A percentile compares a stretch with the other conserved stretches of the same genome.
phyloP scores from a whole-genome alignment of 2,113 vertebrate genomes.

The Oryzias woworae region DNA sequence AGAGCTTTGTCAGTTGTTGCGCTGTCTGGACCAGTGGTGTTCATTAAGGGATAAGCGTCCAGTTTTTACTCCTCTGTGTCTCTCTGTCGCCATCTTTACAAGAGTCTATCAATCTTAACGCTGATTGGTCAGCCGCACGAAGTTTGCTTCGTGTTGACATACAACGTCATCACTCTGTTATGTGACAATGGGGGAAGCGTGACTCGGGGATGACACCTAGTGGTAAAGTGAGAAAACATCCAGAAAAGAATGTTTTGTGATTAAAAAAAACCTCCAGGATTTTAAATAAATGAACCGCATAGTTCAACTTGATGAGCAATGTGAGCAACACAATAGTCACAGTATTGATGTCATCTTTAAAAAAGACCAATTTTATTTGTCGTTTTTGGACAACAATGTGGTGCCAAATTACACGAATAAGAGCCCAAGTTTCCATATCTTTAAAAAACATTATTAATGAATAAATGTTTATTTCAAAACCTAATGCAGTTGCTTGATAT shows the following conservation, averaged over 20 bases:
- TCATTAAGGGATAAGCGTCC: constrained; percentile 39
- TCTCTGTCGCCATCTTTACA: constrained; percentile 78
- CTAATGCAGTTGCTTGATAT: too few relatives aligned
- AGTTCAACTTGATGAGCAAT: too few relatives aligned
- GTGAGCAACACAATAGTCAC: too few relatives aligned
- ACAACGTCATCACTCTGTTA: constrained; percentile 54
- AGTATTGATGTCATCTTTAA: too few relatives aligned
- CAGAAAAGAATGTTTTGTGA: background rate
- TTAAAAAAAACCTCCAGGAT: too few relatives aligned
- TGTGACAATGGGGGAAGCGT: background rate
- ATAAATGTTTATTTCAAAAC: too few relatives aligned
- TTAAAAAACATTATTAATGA: too few relatives aligned
- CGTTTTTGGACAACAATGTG: too few relatives aligned
- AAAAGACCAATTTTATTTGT: too few relatives aligned
- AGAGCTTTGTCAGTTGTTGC: constrained; percentile 15
- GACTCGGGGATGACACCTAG: constrained; percentile 38
- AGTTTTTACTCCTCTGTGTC: constrained; percentile 41
- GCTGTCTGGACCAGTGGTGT: constrained; percentile 34
- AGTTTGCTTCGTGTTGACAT: constrained; percentile 65
- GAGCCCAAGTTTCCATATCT: too few relatives aligned
- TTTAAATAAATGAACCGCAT: too few relatives aligned
- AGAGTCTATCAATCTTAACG: constrained; percentile 39
- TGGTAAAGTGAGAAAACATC: background rate
- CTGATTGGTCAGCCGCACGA: constrained; percentile 60
- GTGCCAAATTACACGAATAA: too few relatives aligned